These are phyloP conservation scores for Botia almorhae DNA, from an alignment of 2,797 vertebrate species.

Conservation along the genomic window DNA sequence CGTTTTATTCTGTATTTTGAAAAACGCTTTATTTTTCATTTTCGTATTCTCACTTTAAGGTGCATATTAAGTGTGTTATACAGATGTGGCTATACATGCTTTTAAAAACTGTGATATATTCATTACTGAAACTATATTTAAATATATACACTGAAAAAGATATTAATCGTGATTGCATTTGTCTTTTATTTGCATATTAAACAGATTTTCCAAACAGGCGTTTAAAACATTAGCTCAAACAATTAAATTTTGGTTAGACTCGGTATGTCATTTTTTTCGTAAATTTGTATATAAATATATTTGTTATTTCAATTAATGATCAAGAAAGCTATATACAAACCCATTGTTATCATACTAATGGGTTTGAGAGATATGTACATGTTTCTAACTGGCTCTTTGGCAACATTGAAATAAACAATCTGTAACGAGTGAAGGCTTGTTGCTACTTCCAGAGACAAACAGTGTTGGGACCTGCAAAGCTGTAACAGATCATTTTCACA, in stretches of 20 bases:
- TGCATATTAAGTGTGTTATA: slow-evolving; percentile 76
- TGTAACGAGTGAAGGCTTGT: background rate
- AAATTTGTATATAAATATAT: background rate
- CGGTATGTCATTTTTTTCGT: background rate
- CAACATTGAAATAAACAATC: background rate
- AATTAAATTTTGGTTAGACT: background rate
- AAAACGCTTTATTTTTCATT: slow-evolving; percentile 48
- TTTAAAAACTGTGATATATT: slow-evolving; percentile 74
- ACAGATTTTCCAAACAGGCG: background rate
- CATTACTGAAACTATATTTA: slow-evolving; percentile 76
- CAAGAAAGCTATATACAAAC: background rate
- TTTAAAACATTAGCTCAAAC: background rate
- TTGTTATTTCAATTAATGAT: background rate
- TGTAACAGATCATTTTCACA: slow-evolving; percentile 28
- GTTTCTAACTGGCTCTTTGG: slow-evolving; percentile 4
- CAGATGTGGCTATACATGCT: slow-evolving; percentile 70
- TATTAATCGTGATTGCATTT: slow-evolving; percentile 43
- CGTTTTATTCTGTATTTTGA: slow-evolving; percentile 25
- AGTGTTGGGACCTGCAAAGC: background rate
- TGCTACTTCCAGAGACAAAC: background rate
- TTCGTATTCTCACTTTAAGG: slow-evolving; percentile 65
- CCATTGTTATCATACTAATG: background rate
- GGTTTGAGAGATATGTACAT: background rate
- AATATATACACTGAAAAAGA: slow-evolving; percentile 67
- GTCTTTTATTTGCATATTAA: slow-evolving; percentile 24